phyloP scores from a whole-genome alignment of 2,113 vertebrate genomes.

The Oreochromis aureus region DNA sequence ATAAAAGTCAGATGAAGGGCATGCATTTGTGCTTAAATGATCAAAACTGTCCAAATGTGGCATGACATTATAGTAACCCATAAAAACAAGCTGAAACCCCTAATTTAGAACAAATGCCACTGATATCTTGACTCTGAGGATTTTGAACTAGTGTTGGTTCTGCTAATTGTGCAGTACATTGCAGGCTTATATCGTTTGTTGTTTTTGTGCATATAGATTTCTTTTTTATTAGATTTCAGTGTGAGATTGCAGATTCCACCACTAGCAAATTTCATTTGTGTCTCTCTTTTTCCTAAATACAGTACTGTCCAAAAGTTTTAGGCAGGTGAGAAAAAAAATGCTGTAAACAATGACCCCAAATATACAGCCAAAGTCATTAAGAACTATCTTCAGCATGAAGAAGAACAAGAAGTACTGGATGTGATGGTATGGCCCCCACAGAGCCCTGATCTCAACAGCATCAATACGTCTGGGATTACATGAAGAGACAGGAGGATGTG shows the following conservation, averaged over 20 bases:
- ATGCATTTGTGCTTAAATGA: neutral
- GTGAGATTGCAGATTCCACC: neutral
- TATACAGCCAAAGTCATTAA: neutral
- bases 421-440: neutral
- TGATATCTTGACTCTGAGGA: no score
- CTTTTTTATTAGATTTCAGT: no score
- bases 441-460: neutral
- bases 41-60: neutral
- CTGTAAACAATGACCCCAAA: neutral
- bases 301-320: neutral
- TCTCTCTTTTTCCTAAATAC: neutral
- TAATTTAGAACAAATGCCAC: no score
- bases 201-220: no score
- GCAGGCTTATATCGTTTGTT: no score
- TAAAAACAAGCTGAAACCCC: neutral
- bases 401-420: neutral
- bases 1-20: neutral
- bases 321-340: neutral
- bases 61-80: neutral
- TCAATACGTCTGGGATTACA: neutral
- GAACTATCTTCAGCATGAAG: neutral
- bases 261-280: neutral
- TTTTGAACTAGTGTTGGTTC: no score
- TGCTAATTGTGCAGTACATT: no score
- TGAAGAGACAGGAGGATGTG: neutral